Base-by-base conservation (phyloP, 2,888 invertebrate genomes). In the Shargacucullia verbasci region DNA sequence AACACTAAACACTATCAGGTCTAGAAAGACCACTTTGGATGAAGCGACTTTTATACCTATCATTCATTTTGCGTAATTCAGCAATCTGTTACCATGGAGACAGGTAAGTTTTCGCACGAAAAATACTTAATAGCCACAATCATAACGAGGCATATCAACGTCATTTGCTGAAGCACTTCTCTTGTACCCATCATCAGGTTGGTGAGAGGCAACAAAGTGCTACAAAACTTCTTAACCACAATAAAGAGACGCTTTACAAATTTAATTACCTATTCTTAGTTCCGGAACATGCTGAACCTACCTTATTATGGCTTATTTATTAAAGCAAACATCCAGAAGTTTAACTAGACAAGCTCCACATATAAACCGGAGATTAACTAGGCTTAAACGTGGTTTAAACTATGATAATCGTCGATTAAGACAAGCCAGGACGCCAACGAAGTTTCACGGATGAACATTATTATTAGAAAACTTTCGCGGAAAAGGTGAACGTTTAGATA, bases 391-490 rank as follows among this genome's bases (percentile, higher is more conserved):
- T 13, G 40, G 46, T 35, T 59, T 59, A 56, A 73, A 74, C 70
- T 67, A 67, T 62, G 49, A 70, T 76, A 76, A 74, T 68, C 58
- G 66, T 37, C 66, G 60, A 72, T 72, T 76, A 76, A 72, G 54
- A 63, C 53, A 11, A 44, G 39, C 58, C 47, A 56, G 40, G 39
- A 15, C 6, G 47, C 7, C 15, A 59, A 35, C 47, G 7, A 56
- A 67, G 60, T 68, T 64, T 39, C 38, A 15, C 41, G 14, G 13
- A 7, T 45, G 49, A 64, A 63, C 64, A 53, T 73, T 69, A 63
- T 76, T 75, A 77, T 75, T 75, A 67, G 65, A 69, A 73, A 76
- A 77, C 59, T 76, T 76, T 61, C 3, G 15, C 50, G 47, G 48
- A 57, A 62, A 70, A 64, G 47, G 59, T 63, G 39, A 54, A 47